These are phyloP conservation scores for Minunthozetes semirufus DNA, from an alignment of 2,888 invertebrate genomes.

Conservation along the genomic window DNA sequence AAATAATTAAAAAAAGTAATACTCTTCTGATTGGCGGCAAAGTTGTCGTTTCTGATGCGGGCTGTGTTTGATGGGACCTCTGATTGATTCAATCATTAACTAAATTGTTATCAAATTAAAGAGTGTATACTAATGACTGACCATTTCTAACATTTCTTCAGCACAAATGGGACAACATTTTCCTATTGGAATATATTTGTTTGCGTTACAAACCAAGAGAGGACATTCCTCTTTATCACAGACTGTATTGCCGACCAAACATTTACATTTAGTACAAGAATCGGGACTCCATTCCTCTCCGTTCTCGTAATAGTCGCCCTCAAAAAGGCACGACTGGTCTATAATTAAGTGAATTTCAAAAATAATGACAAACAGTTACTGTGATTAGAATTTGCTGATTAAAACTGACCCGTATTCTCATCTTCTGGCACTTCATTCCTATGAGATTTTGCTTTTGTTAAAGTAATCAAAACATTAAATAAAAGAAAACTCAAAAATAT, in stretches of 20 bases:
- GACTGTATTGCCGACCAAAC: constrained; percentile 58
- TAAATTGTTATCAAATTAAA: too few species aligned
- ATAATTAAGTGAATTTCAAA: too few species aligned
- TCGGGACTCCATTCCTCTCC: constrained; percentile 64
- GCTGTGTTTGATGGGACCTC: not conserved
- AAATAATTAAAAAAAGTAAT: too few species aligned
- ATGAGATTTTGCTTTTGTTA: not conserved
- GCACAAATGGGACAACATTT: constrained; percentile 52
- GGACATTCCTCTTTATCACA: constrained; percentile 55
- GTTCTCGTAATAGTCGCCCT: constrained; percentile 59
- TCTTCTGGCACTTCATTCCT: not conserved
- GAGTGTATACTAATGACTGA: too few species aligned
- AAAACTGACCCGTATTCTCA: not conserved
- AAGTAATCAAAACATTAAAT: not conserved
- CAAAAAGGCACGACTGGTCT: constrained; percentile 48
- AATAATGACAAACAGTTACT: too few species aligned
- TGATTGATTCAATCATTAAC: too few species aligned
- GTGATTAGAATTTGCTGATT: too few species aligned
- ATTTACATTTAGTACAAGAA: constrained; percentile 66
- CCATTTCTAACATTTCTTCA: constrained; percentile 38
- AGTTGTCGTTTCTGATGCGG: constrained; percentile 4
- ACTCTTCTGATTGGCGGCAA: constrained; percentile 4
- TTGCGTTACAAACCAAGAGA: constrained; percentile 48
- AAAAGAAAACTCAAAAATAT: not conserved
- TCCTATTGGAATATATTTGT: constrained; percentile 51